Base-by-base conservation (phyloP, 2,113 vertebrate species). In the Acrocephalus arundinaceus region DNA sequence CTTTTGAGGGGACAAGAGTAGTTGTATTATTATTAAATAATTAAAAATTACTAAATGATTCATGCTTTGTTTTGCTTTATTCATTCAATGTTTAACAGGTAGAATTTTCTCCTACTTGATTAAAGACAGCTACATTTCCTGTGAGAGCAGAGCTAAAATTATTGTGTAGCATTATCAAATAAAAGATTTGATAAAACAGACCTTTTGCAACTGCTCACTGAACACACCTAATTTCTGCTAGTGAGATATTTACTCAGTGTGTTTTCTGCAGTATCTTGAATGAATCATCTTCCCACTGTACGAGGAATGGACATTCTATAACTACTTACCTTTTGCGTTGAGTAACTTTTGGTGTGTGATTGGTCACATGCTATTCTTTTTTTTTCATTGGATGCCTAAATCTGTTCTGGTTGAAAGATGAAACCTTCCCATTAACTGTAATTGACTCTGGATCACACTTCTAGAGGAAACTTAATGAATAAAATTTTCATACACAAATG, bases 11-110 rank as follows among this genome's bases (percentile, higher is more conserved):
- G 35, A 58, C 39, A 62, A 39, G 33, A 72, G n/a, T 75, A 84
- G 33, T 68, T 72, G 37, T 46, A 93, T 88, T 87, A 89, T 94
- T 94, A 81, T 88, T 94, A 87, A 97, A 97, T 94, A 96, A 97
- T 96, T 94, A 78, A 92, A 94, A 94, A 89, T 67, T 92, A 28
- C 48, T 94, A 87, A 94, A 94, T 92, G 12, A 94, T 95, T 94
- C 65, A 94, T 89, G 59, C 15, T 89, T 87, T 94, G 33, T 84
- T 96, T 90, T 94, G 35, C 41, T 96, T 86, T 85, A 86, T 86
- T 68, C 57, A 81, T 75, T 94, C 48, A 72, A 4, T 61, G 80
- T 81, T 92, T 88, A 96, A 86, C 79, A 85, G 86, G 86, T 84
- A 89, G 68, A 72, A 84, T 87, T 89, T 95, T 96, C 45, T 91